Conservation (phyloP, 2,113 vertebrate genomes). For the Sterrhoptilus dennistouni region DNA sequence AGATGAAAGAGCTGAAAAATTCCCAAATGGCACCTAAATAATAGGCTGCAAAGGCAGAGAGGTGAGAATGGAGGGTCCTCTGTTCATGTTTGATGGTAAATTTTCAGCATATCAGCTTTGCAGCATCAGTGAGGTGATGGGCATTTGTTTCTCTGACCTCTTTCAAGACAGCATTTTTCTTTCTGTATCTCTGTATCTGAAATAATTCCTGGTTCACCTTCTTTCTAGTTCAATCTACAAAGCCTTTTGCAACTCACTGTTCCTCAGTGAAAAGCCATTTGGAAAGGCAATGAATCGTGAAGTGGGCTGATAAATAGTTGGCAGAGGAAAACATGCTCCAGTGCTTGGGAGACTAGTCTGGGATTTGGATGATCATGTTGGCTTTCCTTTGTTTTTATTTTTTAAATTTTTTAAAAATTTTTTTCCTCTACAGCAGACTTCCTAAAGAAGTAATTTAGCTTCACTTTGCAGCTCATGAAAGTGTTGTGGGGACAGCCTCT, state of each 20-base stretch:
- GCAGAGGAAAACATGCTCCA: slow-evolving; percentile 11
- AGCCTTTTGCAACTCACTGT: slow-evolving; percentile 48
- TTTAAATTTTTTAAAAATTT: background rate
- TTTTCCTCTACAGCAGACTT: background rate
- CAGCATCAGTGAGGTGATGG: background rate
- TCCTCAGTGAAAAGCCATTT: slow-evolving; percentile 46
- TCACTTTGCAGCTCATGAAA: background rate
- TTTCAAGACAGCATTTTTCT: slow-evolving; percentile 49
- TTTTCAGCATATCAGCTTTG: background rate
- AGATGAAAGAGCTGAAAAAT: slow-evolving; percentile 11
- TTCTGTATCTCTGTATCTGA: slow-evolving; percentile 47
- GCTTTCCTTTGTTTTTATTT: background rate
- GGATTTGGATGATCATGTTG: background rate
- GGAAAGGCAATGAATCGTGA: slow-evolving; percentile 44
- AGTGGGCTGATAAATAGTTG: slow-evolving; percentile 18
- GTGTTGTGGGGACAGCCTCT: background rate
- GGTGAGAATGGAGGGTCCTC: background rate
- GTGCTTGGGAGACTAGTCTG: background rate
- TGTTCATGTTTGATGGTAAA: background rate
- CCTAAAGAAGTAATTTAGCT: background rate
- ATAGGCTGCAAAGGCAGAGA: background rate
- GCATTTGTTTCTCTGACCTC: slow-evolving; percentile 45
- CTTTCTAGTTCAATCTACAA: slow-evolving; percentile 66
- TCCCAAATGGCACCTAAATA: background rate
- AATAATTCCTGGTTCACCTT: slow-evolving; percentile 60